phyloP scores from a whole-genome alignment of 2,888 invertebrate genomes.

The Heteromurus nitidus region DNA sequence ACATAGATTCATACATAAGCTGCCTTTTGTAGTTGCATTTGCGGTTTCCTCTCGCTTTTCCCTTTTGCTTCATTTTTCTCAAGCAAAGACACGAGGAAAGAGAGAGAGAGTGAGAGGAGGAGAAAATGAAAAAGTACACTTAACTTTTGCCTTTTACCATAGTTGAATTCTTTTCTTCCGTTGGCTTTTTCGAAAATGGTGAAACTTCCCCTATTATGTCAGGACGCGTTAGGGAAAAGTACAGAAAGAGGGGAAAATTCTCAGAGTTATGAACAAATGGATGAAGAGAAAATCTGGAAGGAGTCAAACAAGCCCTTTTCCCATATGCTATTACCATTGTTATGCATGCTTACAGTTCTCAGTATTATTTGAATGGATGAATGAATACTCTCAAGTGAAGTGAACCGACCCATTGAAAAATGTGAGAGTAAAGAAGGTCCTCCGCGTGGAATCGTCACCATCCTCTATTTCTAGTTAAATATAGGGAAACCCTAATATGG shows the following conservation, averaged over 20 bases:
- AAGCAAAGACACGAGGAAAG: background rate
- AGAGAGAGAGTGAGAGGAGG: background rate
- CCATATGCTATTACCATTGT: no score
- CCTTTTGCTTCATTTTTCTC: background rate
- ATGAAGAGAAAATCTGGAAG: background rate
- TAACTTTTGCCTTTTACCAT: constrained; percentile 19
- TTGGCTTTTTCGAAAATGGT: constrained; percentile 13
- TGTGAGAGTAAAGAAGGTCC: no score
- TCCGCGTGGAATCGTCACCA: no score
- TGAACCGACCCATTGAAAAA: constrained; percentile 23
- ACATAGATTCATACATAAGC: no score
- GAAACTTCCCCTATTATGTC: constrained; percentile 28
- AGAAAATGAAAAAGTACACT: constrained; percentile 27
- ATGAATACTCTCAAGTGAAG: constrained; percentile 7
- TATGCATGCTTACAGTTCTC: background rate
- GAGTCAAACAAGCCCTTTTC: background rate
- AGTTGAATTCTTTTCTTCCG: constrained; percentile 15
- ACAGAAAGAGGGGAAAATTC: background rate
- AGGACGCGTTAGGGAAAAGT: constrained; percentile 26
- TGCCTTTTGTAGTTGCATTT: background rate
- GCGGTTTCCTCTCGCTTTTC: background rate
- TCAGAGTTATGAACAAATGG: background rate
- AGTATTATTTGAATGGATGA: constrained; percentile 9
- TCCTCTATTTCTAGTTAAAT: no score
- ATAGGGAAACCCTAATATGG: no score